Evolutionary conservation across 1,140 invertebrate genomes (phyloP).

Genomic region (Drosophila virilis): DNA sequence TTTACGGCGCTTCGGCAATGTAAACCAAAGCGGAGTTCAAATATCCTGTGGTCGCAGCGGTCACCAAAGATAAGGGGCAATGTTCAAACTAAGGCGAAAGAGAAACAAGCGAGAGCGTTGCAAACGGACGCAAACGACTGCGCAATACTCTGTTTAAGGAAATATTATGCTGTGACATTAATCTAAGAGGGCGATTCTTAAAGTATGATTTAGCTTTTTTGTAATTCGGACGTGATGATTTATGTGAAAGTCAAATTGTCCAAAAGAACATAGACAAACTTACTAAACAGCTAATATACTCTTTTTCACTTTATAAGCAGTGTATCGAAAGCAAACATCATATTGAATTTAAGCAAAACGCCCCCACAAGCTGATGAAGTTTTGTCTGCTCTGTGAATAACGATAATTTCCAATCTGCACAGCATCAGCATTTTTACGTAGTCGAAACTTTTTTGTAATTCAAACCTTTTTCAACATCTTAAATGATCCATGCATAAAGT

Average conservation of each 20-base stretch:
- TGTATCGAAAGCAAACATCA: not conserved
- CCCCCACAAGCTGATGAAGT: slow-evolving; percentile 52
- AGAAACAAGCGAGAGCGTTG: not conserved
- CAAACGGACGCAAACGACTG: not conserved
- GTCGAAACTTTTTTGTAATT: slow-evolving; percentile 1
- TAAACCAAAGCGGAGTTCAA: slow-evolving; percentile 27
- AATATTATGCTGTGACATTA: too few species aligned
- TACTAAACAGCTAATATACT: not conserved
- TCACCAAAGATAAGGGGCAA: not conserved
- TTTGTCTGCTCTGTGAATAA: slow-evolving; percentile 14
- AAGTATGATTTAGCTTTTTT: not conserved
- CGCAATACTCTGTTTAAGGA: not conserved
- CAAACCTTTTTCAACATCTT: slow-evolving; percentile 12
- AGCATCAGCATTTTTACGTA: not conserved
- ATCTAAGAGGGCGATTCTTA: not conserved
- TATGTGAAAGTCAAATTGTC: not conserved
- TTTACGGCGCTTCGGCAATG: slow-evolving; percentile 39
- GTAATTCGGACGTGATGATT: too few species aligned
- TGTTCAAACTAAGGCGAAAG: slow-evolving; percentile 9
- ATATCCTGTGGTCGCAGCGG: slow-evolving; percentile 16
- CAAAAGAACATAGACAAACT: not conserved
- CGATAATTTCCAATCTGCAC: slow-evolving; percentile 32
- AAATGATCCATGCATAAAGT: slow-evolving; percentile 14
- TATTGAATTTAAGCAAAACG: slow-evolving; percentile 28
- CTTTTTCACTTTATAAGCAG: not conserved